Evolutionary conservation across 2,797 vertebrate genomes (phyloP).

Genomic region (Artibeus jamaicensis): DNA sequence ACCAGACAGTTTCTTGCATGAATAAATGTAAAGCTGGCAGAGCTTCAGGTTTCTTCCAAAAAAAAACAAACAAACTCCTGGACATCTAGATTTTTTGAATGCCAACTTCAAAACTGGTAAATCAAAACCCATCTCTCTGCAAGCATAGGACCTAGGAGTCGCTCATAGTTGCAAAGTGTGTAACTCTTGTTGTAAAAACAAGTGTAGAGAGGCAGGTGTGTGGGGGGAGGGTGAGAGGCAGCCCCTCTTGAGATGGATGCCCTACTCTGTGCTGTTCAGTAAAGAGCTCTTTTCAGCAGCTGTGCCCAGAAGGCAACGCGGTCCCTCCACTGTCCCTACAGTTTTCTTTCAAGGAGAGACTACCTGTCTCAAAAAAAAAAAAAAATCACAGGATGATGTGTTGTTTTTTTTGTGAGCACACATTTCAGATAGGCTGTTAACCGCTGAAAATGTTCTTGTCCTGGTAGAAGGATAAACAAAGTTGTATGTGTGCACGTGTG

Average conservation of each 20-base stretch:
- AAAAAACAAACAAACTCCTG: no score
- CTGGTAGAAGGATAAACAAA: background rate
- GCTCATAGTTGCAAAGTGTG: background rate
- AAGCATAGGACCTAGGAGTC: background rate
- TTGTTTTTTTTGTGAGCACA: background rate
- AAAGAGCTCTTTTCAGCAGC: background rate
- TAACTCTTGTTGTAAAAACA: background rate
- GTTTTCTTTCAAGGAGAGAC: background rate
- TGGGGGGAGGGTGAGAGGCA: background rate
- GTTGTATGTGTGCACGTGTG: background rate
- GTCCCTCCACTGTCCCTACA: background rate
- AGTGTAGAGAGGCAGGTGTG: background rate
- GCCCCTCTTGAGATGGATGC: background rate
- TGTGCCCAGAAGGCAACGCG: background rate
- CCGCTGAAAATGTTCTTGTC: background rate
- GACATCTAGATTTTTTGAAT: background rate
- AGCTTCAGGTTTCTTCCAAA: background rate
- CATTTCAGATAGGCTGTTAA: background rate
- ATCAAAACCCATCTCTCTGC: background rate
- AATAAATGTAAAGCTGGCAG: background rate
- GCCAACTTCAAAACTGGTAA: background rate
- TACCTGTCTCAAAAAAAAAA: background rate
- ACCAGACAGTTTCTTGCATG: background rate
- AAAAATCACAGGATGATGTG: background rate
- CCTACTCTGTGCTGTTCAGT: background rate